A percentile compares a stretch with the other conserved stretches of the same genome.
Conservation (phyloP, 1,140 invertebrate genomes). For the Dendroctonus ponderosae region DNA sequence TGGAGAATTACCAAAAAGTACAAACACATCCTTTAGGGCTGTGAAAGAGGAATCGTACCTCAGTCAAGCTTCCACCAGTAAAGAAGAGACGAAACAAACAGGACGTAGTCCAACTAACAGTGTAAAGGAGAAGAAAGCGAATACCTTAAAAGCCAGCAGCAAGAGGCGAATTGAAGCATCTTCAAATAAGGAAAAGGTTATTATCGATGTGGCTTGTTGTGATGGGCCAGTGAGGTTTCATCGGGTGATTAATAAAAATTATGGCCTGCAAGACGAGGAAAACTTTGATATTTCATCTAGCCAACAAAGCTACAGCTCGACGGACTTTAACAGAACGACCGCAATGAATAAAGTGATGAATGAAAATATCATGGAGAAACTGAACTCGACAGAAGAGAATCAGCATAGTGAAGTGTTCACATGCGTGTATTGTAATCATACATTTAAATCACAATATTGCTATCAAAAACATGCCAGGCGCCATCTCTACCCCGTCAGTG, state of each 20-base stretch:
- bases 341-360: constrained; percentile 54
- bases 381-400: constrained; percentile 46
- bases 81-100: constrained; percentile 41
- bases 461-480: constrained; percentile 76
- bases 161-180: constrained; percentile 24
- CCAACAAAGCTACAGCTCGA: constrained; percentile 16
- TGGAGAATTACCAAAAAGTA: constrained; percentile 34
- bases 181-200: constrained; percentile 53
- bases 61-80: constrained; percentile 42
- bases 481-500: constrained; percentile 59
- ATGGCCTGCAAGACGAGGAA: constrained; percentile 52
- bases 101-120: constrained; percentile 47
- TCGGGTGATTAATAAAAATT: constrained; percentile 73
- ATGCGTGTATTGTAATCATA: constrained; percentile 75
- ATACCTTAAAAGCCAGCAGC: constrained; percentile 18
- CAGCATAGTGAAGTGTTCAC: constrained; percentile 57
- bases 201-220: constrained; percentile 81
- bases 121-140: constrained; percentile 30
- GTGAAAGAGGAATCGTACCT: constrained; percentile 23
- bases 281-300: constrained; percentile 37
- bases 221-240: constrained; percentile 84
- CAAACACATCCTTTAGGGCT: constrained; percentile 42
- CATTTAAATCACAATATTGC: constrained; percentile 79
- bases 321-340: constrained; percentile 47
- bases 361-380: constrained; percentile 51